Evolutionary conservation across 2,888 invertebrate genomes (phyloP), one percentile per base, ranked within the genome.

Genomic region (Apotomis capreana): DNA sequence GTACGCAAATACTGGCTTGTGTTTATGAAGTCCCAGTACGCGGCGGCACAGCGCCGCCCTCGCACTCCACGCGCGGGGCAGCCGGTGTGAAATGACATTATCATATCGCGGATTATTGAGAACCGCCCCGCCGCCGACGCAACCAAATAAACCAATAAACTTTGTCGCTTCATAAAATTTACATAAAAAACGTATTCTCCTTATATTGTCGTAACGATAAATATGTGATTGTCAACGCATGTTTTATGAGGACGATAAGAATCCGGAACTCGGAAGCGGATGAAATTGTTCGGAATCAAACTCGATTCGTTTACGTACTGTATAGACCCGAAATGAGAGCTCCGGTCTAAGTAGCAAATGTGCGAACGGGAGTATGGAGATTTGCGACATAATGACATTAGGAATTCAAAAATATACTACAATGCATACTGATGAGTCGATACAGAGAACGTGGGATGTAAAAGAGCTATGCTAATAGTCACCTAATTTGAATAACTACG

Each of bases 51-150:
- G 26, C 36, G 9, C 6, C 40, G 26, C 52, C 37, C 62, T 40
- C 54, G 44, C 37, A 49, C 12, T 6, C 6, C 40, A 9, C 49
- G 9, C 9, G 8, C 49, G 49, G 10, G 15, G 15, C 68, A 72
- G 62, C 63, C 72, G 63, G 72, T 54, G 68, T 68, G 72, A 72
- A 72, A 72, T 72, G 68, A 72, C 68, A 72, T 72, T 72, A 72
- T 68, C 68, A 72, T 72, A 72, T 63, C 46, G 58, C 54, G 68
- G 67, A 57, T 57, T 71, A 67, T 68, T 71, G 71, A 36, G 46
- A 4, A 12, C 65, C 26, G 9, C 15, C 46, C 9, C 10, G 49
- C 49, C 49, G 49, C 5, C 10, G 49, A 49, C 60, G 59, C 60
- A 46, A 65, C 58, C 49, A 44, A 57, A 71, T 68, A 71, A 68